Percentiles rank a stretch among this genome's conserved stretches.
Evolutionary conservation across 2,113 vertebrate species (phyloP).

Genomic region (Hippocampus guttulatus): DNA sequence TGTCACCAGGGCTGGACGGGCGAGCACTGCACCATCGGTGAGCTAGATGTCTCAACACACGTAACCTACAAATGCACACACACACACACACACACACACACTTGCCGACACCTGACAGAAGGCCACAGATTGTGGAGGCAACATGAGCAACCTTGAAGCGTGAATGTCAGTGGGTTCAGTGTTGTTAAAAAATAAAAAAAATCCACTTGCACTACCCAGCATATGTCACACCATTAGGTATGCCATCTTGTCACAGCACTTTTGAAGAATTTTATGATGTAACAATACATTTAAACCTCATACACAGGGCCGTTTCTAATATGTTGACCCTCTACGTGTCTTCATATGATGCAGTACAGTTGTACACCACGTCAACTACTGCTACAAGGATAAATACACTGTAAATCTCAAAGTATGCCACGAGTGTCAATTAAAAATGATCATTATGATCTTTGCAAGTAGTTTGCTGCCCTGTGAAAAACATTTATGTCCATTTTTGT

Average conservation of each 20-base stretch:
- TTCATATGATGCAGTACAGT: no score
- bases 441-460: no score
- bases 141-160: constrained; percentile 25
- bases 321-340: no score
- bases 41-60: constrained; percentile 34
- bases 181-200: constrained; percentile 12
- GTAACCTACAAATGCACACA: neutral
- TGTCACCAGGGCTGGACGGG: constrained; percentile 98
- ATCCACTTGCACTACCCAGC: neutral
- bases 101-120: constrained; percentile 19
- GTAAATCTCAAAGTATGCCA: no score
- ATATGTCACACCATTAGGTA: neutral
- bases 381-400: no score
- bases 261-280: neutral
- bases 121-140: constrained; percentile 25
- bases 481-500: no score
- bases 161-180: constrained; percentile 36
- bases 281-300: neutral
- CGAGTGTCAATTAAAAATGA: no score
- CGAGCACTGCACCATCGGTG: constrained; percentile 97
- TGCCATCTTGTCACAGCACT: neutral
- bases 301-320: neutral
- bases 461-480: no score
- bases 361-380: neutral
- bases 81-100: constrained; percentile 28